phyloP scores from a whole-genome alignment of 2,888 invertebrate genomes.

The Diadromus collaris region DNA sequence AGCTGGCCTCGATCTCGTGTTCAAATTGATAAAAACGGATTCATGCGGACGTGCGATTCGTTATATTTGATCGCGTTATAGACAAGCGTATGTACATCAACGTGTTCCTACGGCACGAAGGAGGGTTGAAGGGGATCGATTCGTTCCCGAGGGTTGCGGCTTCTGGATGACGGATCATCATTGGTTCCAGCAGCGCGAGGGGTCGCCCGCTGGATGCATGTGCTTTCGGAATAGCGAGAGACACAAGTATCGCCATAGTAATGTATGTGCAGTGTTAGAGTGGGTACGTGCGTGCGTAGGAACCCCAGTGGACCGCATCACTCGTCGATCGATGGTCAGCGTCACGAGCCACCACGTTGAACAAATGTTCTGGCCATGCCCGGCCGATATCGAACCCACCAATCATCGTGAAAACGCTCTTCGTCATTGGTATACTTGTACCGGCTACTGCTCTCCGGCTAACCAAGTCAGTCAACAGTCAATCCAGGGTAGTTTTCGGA shows the following conservation, averaged over 20 bases:
- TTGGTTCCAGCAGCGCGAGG: slow-evolving; percentile 63
- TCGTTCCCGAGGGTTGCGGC: slow-evolving; percentile 62
- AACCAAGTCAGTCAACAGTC: slow-evolving; percentile 18
- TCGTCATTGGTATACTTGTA: slow-evolving; percentile 66
- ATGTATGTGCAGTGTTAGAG: slow-evolving; percentile 5
- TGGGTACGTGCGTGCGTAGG: slow-evolving; percentile 42
- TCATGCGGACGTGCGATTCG: slow-evolving; percentile 45
- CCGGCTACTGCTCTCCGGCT: slow-evolving; percentile 3
- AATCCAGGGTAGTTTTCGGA: neutral
- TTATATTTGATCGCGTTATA: slow-evolving; percentile 47
- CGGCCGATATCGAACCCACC: slow-evolving; percentile 71
- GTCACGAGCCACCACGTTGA: slow-evolving; percentile 77
- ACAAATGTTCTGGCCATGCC: slow-evolving; percentile 76
- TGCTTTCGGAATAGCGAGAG: slow-evolving; percentile 47
- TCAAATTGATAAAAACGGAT: slow-evolving; percentile 39
- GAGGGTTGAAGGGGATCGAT: slow-evolving; percentile 58
- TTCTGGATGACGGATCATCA: slow-evolving; percentile 72
- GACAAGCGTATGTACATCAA: slow-evolving; percentile 35
- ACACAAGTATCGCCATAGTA: slow-evolving; percentile 28
- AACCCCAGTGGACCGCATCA: slow-evolving; percentile 66
- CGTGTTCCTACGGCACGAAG: slow-evolving; percentile 7
- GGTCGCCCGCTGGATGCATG: slow-evolving; percentile 56
- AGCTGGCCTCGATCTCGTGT: neutral
- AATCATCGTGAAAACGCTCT: slow-evolving; percentile 75
- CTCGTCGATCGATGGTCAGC: slow-evolving; percentile 76